phyloP scores from a whole-genome alignment of 2,113 vertebrate genomes.

The Pardalotus punctatus region DNA sequence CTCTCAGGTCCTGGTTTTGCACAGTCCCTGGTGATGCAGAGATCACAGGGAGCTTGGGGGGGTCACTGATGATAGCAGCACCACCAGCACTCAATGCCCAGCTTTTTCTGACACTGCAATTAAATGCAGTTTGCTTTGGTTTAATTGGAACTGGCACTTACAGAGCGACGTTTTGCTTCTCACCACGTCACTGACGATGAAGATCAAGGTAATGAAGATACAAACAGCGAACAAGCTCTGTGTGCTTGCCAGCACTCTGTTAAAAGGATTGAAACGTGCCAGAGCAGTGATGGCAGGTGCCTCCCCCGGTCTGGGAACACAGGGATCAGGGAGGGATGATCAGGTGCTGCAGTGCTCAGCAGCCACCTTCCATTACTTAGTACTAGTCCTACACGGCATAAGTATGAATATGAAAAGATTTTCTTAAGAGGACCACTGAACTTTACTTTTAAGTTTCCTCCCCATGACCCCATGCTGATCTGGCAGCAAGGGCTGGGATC shows the following conservation, averaged over 20 bases:
- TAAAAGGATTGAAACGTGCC: background rate
- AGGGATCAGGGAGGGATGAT: background rate
- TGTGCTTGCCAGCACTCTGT: background rate
- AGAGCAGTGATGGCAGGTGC: background rate
- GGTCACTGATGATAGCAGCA: background rate
- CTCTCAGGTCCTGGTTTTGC: background rate
- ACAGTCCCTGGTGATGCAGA: background rate
- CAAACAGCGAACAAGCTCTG: background rate
- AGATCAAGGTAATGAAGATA: background rate
- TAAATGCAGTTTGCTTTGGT: background rate
- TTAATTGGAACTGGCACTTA: background rate
- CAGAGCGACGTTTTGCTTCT: background rate
- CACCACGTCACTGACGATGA: background rate
- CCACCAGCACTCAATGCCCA: accelerated
- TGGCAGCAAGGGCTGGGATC: background rate
- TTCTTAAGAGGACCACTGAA: background rate
- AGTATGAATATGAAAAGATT: background rate
- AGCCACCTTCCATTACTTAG: background rate
- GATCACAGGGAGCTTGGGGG: background rate
- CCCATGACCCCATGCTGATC: background rate
- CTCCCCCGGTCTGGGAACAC: background rate
- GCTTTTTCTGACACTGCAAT: background rate
- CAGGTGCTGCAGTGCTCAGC: background rate
- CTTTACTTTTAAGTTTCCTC: background rate
- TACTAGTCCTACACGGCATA: background rate